A percentile compares a stretch with the other conserved stretches of the same genome.
Conservation (phyloP, 2,888 invertebrate species). For the Oasisia sp. region DNA sequence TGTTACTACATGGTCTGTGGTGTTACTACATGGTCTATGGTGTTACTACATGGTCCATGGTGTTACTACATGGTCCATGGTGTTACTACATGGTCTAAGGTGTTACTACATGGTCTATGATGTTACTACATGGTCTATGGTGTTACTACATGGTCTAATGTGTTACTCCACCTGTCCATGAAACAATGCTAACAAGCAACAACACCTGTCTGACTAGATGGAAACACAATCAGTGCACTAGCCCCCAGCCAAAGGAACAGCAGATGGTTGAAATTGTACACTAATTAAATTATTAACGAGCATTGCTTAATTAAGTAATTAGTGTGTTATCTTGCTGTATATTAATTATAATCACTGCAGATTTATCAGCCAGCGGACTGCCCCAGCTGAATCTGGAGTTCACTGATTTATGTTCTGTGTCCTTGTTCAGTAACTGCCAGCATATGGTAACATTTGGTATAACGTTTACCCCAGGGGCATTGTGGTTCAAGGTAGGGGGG, state of each 20-base stretch:
- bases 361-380: not conserved
- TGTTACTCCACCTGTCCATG: not conserved
- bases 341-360: not conserved
- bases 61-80: too few species aligned
- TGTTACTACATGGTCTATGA: too few species aligned
- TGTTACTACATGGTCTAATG: too few species aligned
- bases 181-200: not conserved
- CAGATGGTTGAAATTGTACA: not conserved
- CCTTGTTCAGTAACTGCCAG: too few species aligned
- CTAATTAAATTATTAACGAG: not conserved
- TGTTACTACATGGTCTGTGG: too few species aligned
- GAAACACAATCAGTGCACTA: not conserved
- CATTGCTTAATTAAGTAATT: not conserved
- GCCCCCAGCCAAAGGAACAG: not conserved
- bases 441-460: too few species aligned
- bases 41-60: too few species aligned
- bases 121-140: too few species aligned
- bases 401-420: not conserved
- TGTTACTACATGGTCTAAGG: too few species aligned
- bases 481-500: too few species aligned
- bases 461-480: too few species aligned
- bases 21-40: too few species aligned
- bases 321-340: not conserved
- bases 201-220: not conserved
- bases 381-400: not conserved